Base-by-base conservation (phyloP, 2,888 invertebrate species). In the Perdita meconis region DNA sequence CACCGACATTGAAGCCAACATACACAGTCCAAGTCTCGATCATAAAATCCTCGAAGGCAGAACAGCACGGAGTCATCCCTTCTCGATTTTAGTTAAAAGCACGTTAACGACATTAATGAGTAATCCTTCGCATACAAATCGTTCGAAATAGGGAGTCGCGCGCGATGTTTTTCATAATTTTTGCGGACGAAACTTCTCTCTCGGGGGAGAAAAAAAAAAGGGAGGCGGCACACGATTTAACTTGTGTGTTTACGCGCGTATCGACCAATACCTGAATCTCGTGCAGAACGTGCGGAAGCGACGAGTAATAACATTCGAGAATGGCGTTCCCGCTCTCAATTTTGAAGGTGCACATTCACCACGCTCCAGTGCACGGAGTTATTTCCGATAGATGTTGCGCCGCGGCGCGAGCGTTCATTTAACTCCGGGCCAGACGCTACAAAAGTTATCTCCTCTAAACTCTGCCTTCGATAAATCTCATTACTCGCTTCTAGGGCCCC, bases 391-490 rank as follows among this genome's bases (percentile, higher is more conserved):
- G 78, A 75, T 74, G 71, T 66, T 57, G 70, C 73, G 64, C 63
- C 64, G 47, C 47, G 67, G 63, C 59, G 56, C 69, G 64, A 47
- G 53, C 72, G 63, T 65, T 76, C 69, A 69, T 82, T 80, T 84
- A 84, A 82, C 65, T 82, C 78, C 64, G 60, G 47, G 53, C 68
- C 78, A 73, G 71, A 80, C 76, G 77, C 50, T 69, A 67, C 59
- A 67, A 78, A 84, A 84, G 84, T 84, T 82, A 69, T 64, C 65
- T 71, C 61, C 77, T 80, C 81, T 77, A 80, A 82, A 84, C 75
- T 80, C 66, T 51, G 61, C 73, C 80, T 78, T 84, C 83, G 81
- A 84, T 81, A 78, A 82, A 82, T 84, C 78, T 83, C 73, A 67
- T 84, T 84, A 81, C 79, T 50, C 77, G 77, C 68, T 70, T 63